Evolutionary conservation across 1,140 invertebrate species (phyloP), one percentile per base, ranked within the genome.

Genomic region (Scaptomyza montana): DNA sequence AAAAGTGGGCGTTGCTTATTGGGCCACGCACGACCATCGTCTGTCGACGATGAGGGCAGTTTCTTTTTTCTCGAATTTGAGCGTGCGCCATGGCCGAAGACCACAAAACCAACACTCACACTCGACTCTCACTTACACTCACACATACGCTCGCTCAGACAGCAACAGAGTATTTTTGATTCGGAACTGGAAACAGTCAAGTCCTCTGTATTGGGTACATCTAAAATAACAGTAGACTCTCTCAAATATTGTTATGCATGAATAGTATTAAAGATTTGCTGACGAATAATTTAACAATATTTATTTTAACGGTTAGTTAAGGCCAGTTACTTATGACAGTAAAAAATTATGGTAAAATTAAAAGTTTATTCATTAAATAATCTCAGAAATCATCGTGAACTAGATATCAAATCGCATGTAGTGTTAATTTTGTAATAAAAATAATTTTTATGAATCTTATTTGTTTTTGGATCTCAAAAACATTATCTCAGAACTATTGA

Each of bases 1-100:
- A 86, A 90, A 90, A 81, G 70, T 86, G 69, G 86, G 87, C 87
- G 86, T 76, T 75, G 67, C 77, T 78, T 80, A 46, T 45, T 47
- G 39, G 72, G 72, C 77, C 56, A 78, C 65, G 69, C 69, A 72
- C 63, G 36, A 57, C n/a, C n/a, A 12, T n/a, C 12, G 55, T 50
- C 39, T 43, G 12, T 43, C 12, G 51, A 56, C 51, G 70, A 49
- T 36, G 33, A 73, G 70, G 70, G 70, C 25, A 50, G 63, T 73
- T 73, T 71, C 16, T 60, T 45, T 7, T 33, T 8, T 41, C 30
- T 46, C 28, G 9, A 54, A 69, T 72, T 62, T 50, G 85, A 86
- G 87, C 79, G 77, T 90, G 87, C 87, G 87, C 86, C 86, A 90
- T 90, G 65, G 25, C 73, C 50, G 68, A 66, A 57, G 28, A 46